Percentiles rank a stretch among this genome's conserved stretches.
These are phyloP conservation scores for Guaruba guarouba DNA, from an alignment of 2,113 vertebrate species.

Conservation along the genomic window DNA sequence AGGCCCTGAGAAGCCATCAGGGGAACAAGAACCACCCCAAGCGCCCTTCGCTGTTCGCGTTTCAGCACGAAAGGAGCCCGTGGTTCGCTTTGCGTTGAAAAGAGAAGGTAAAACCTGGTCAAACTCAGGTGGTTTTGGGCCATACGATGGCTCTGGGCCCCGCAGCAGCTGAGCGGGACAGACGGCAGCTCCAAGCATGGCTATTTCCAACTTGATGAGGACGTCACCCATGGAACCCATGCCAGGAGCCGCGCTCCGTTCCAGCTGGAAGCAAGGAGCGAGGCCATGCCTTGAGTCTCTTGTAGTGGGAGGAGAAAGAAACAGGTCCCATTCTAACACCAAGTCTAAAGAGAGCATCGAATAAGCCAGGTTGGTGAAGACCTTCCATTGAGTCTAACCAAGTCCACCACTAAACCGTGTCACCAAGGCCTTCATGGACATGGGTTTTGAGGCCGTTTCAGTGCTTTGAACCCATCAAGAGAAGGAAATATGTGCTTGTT, in stretches of 20 bases:
- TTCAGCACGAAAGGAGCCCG: not conserved
- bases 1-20: not conserved
- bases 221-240: not conserved
- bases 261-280: not conserved
- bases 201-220: not conserved
- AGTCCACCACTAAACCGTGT: not conserved
- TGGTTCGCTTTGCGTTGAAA: not conserved
- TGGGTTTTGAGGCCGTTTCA: not conserved
- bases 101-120: not conserved
- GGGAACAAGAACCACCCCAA: not conserved
- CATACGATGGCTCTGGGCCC: not conserved
- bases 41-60: accelerated
- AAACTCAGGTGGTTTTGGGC: not conserved
- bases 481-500: accelerated
- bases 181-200: not conserved
- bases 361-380: not conserved
- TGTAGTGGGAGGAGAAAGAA: not conserved
- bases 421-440: not conserved
- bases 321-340: not conserved
- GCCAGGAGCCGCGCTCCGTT: not conserved
- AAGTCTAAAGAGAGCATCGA: not conserved
- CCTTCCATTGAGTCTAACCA: not conserved
- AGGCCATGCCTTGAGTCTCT: not conserved
- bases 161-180: not conserved
- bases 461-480: not conserved